A percentile compares a stretch with the other conserved stretches of the same genome.
Conservation (phyloP, 2,888 invertebrate species). For the Mylabris sibirica region DNA sequence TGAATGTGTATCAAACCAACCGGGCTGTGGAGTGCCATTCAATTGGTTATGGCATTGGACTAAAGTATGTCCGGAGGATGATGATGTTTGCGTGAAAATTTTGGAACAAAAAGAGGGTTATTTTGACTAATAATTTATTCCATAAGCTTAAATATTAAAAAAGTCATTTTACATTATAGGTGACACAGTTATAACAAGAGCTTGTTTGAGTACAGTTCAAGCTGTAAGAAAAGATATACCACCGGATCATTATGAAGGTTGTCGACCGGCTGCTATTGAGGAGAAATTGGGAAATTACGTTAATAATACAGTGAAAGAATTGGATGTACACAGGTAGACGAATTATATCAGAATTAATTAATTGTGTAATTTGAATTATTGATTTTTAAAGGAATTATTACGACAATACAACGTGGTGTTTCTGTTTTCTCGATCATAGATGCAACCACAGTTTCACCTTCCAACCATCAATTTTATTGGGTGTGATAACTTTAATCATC, state of each 20-base stretch:
- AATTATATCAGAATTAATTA: too few species aligned
- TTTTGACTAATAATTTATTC: slow-evolving; percentile 41
- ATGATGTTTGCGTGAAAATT: slow-evolving; percentile 90
- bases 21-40: slow-evolving; percentile 85
- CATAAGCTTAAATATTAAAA: too few species aligned
- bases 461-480: slow-evolving; percentile 39
- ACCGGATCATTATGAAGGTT: slow-evolving; percentile 91
- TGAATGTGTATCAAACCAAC: slow-evolving; percentile 86
- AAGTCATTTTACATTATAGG: slow-evolving; percentile 64
- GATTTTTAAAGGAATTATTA: slow-evolving; percentile 75
- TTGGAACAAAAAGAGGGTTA: slow-evolving; percentile 85
- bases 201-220: slow-evolving; percentile 82
- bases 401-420: slow-evolving; percentile 84
- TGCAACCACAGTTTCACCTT: slow-evolving; percentile 68
- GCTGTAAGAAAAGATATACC: slow-evolving; percentile 86
- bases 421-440: slow-evolving; percentile 89
- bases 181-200: slow-evolving; percentile 80
- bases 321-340: slow-evolving; percentile 78
- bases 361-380: slow-evolving; percentile 23
- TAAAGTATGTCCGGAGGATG: slow-evolving; percentile 80
- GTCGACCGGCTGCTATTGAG: slow-evolving; percentile 81
- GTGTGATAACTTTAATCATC: slow-evolving; percentile 14
- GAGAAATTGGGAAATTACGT: slow-evolving; percentile 84
- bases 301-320: slow-evolving; percentile 83
- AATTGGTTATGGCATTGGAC: slow-evolving; percentile 84